Conservation (phyloP, 35 echinoderm and acorn worm genomes). For the Lytechinus pictus region DNA sequence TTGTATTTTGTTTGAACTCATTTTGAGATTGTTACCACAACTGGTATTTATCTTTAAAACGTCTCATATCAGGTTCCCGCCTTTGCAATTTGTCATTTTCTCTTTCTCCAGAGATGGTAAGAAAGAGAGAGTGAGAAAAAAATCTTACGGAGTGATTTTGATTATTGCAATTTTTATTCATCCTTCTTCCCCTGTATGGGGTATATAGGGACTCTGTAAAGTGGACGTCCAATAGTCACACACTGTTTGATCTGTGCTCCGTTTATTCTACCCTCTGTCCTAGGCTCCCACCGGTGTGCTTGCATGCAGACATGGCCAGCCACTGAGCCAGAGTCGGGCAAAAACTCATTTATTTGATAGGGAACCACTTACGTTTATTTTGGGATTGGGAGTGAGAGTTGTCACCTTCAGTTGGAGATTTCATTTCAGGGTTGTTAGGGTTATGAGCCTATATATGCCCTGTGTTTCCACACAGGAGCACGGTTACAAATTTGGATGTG, state of each 20-base stretch:
- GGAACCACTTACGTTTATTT: slow-evolving; percentile 11
- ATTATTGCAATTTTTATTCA: slow-evolving; percentile 12
- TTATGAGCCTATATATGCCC: too few species aligned
- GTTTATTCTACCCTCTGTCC: neutral
- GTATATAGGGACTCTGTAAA: neutral
- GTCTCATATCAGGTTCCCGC: neutral
- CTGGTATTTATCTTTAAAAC: too few species aligned
- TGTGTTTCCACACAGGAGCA: too few species aligned
- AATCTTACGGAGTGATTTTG: neutral
- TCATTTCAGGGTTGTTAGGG: neutral
- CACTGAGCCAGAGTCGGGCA: neutral
- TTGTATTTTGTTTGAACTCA: too few species aligned
- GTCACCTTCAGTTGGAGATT: neutral
- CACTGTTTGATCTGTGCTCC: neutral
- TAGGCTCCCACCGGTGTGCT: neutral
- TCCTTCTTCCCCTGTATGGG: neutral
- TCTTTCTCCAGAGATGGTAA: neutral
- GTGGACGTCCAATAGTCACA: neutral
- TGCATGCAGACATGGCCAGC: neutral
- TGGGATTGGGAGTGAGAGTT: slow-evolving; percentile 8
- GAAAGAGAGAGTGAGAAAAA: neutral
- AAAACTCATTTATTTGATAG: neutral
- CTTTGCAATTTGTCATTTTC: neutral
- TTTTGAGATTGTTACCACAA: too few species aligned
- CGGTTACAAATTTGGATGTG: too few species aligned